A percentile compares a stretch with the other conserved stretches of the same genome.
These are phyloP conservation scores for Hippocampus abdominalis DNA, from an alignment of 2,113 vertebrate genomes.

Conservation along the genomic window DNA sequence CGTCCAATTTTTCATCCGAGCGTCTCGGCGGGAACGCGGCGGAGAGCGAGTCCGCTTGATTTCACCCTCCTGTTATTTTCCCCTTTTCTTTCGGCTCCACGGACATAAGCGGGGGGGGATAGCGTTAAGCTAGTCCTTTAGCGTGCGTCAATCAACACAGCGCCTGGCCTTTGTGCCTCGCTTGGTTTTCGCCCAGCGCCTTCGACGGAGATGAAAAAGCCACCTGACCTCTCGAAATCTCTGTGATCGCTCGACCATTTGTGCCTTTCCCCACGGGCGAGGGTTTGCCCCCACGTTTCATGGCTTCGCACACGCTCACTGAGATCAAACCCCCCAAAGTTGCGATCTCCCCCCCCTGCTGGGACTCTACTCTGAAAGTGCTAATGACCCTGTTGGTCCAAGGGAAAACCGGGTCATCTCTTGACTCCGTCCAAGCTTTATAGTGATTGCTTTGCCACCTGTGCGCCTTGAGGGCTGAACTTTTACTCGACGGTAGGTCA, in stretches of 20 bases:
- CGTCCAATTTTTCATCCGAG: slow-evolving; percentile 50
- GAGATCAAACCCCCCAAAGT: slow-evolving; percentile 62
- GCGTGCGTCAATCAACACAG: slow-evolving; percentile 60
- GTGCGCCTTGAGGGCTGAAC: slow-evolving; percentile 46
- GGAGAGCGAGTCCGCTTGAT: slow-evolving; percentile 6
- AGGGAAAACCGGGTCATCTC: slow-evolving; percentile 32
- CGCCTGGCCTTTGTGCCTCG: slow-evolving; percentile 46
- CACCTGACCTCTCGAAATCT: slow-evolving; percentile 66
- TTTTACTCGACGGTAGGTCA: slow-evolving; percentile 50
- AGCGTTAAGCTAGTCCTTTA: slow-evolving; percentile 32
- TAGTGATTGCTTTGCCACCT: slow-evolving; percentile 71
- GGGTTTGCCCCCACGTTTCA: slow-evolving; percentile 59
- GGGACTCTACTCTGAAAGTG: slow-evolving; percentile 55
- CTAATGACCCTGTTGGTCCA: slow-evolving; percentile 67
- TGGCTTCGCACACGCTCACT: slow-evolving; percentile 59
- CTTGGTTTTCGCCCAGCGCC: slow-evolving; percentile 51
- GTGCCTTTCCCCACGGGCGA: slow-evolving; percentile 55
- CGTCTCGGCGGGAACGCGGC: slow-evolving; percentile 24
- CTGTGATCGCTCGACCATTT: slow-evolving; percentile 75
- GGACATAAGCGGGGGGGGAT: slow-evolving; percentile 31
- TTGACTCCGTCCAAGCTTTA: slow-evolving; percentile 32
- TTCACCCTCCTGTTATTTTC: slow-evolving; percentile 29
- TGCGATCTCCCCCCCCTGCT: slow-evolving; percentile 29
- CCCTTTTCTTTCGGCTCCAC: slow-evolving; percentile 34
- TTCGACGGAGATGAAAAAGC: slow-evolving; percentile 68